Evolutionary conservation across 2,113 vertebrate genomes (phyloP).

Genomic region (cattle (Bos taurus)): ARS-UCD2.0 NC_037332.1:1076501-1077000

Average conservation of each 20-base stretch:
- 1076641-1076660: not conserved
- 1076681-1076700: not conserved
- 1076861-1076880: not conserved
- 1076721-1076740: not conserved
- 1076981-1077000: conserved; percentile 8
- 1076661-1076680: not conserved
- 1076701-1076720: not conserved
- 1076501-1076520: not conserved
- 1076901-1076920: not conserved
- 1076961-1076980: not conserved
- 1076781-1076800: not conserved
- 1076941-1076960: not conserved
- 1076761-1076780: not conserved
- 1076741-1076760: not conserved
- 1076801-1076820: not conserved
- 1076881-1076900: not conserved
- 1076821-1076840: not conserved
- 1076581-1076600: not conserved
- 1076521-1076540: not conserved
- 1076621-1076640: conserved; percentile 9
- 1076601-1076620: not conserved
- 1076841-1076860: not conserved
- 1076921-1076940: not conserved
- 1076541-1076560: not conserved
- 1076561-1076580: not conserved